Evolutionary conservation across 2,888 invertebrate genomes (phyloP), one percentile per base, ranked within the genome.

Genomic region (Lysandra coridon): DNA sequence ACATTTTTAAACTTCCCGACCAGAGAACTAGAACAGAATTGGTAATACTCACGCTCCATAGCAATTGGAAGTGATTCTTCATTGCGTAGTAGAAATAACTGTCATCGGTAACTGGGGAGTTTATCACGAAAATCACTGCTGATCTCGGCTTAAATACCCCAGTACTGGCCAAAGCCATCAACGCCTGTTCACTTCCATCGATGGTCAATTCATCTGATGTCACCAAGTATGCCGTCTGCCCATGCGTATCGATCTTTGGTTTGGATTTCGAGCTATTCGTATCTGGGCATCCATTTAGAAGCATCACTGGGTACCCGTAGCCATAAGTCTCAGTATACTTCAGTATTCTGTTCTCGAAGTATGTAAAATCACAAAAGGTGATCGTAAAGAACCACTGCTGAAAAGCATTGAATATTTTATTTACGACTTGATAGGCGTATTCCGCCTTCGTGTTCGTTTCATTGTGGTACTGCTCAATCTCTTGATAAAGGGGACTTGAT

Each of bases 41-140:
- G 0, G 95, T 89, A 10, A 96, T 87, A 86, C 95, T 95, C 80
- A 90, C 90, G 64, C 91, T 91, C 95, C 95, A 95, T 69, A 96
- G 89, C 23, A 93, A 85, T 80, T 90, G 85, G 78, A 96, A 96
- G 74, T 95, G 94, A 33, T 83, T 88, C 12, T 89, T 89, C 85
- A 96, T 86, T 82, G 89, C 84, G 80, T 87, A 89, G 81, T 90
- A 87, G 80, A 91, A 91, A 83, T 94, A 93, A 76, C 86, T 87
- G 81, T 92, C 88, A 2, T 89, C 84, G 80, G 85, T 83, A 0
- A 92, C 84, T 4, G 88, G 88, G 3, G 85, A 83, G 74, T 88
- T 93, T 23, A 94, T 86, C 6, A 95, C 89, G 80, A 93, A 94
- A 62, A 94, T 91, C 0, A 94, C 90, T 23, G 89, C 85, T 82